Base-by-base conservation (phyloP, 2,113 vertebrate genomes). In the Channa argus region DNA sequence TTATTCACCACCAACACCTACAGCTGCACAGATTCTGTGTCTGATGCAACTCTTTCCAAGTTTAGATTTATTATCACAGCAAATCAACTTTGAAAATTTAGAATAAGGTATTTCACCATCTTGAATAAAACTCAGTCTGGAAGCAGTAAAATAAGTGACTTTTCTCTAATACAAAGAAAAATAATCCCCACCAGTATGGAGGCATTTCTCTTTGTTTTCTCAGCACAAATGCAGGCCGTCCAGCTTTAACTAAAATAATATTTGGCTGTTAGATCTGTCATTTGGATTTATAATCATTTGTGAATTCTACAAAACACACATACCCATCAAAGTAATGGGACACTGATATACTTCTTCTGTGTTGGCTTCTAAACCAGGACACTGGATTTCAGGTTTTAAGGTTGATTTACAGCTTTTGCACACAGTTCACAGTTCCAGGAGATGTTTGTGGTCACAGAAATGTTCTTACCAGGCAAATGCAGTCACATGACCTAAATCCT, bases 131-230 rank as follows among this genome's bases (percentile, higher is more conserved):
- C 3, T 33, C 45, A 43, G 37, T 7, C 15, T 15, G n/a, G 34
- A 41, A 8, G 15, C 39, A 39, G 13, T 36, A 34, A 64, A 50
- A 37, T 44, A 11, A 46, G 2, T 34, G 47, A 41, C 33, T 10
- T 33, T 14, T 41, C 4, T 50, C 51, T 44, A 51, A 58, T 45
- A 51, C 50, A 63, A 63, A 53, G 38, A 74, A 47, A 47, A 39
- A 52, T 24, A 24, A 24, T 24, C 60, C 14, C 13, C 4, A 24
- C 5, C 13, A 39, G 6, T 2, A 51, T 9, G 33, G 34, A 43
- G 37, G 9, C 5, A 2, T 46, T 61, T 46, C 33, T 46, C 33
- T 12, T 5, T 41, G 4, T 24, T 39, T 59, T 13, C 12, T 47
- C n/a, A 9, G 36, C 41, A 8, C 50, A 49, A 50, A 44, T 11